Percentiles rank a stretch among this genome's conserved stretches.
These are phyloP conservation scores for Pterostichus niger DNA, from an alignment of 2,888 invertebrate species.

Conservation along the genomic window DNA sequence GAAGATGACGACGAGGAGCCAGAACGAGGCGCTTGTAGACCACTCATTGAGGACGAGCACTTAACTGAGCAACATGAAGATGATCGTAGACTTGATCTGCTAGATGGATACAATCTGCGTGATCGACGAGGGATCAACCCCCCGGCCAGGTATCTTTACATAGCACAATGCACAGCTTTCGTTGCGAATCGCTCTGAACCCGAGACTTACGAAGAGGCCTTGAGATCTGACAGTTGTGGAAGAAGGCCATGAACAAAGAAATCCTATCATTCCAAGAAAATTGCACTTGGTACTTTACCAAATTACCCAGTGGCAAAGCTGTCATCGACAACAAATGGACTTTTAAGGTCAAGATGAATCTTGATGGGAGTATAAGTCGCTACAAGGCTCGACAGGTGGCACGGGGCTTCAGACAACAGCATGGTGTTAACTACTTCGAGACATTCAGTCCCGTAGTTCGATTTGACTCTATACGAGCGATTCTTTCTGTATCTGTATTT, in stretches of 20 bases:
- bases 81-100: not conserved
- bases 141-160: not conserved
- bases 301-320: not conserved
- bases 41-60: not conserved
- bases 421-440: slow-evolving; percentile 71
- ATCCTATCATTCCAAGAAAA: slow-evolving; percentile 55
- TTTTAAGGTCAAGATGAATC: slow-evolving; percentile 62
- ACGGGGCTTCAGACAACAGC: too few species aligned
- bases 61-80: slow-evolving; percentile 1
- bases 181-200: slow-evolving; percentile 15
- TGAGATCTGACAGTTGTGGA: slow-evolving; percentile 23
- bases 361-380: slow-evolving; percentile 64
- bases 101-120: not conserved
- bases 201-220: slow-evolving; percentile 39
- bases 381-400: slow-evolving; percentile 70
- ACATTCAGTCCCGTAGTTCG: slow-evolving; percentile 72
- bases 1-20: not conserved
- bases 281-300: slow-evolving; percentile 40
- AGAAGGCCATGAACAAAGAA: slow-evolving; percentile 61
- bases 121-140: not conserved
- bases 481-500: slow-evolving; percentile 70
- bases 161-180: not conserved
- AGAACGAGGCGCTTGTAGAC: not conserved
- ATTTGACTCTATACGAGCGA: slow-evolving; percentile 70
- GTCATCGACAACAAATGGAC: slow-evolving; percentile 46